A percentile compares a stretch with the other conserved stretches of the same genome.
phyloP scores from a whole-genome alignment of 2,797 vertebrate species.

The Lycodopsis pacificus region DNA sequence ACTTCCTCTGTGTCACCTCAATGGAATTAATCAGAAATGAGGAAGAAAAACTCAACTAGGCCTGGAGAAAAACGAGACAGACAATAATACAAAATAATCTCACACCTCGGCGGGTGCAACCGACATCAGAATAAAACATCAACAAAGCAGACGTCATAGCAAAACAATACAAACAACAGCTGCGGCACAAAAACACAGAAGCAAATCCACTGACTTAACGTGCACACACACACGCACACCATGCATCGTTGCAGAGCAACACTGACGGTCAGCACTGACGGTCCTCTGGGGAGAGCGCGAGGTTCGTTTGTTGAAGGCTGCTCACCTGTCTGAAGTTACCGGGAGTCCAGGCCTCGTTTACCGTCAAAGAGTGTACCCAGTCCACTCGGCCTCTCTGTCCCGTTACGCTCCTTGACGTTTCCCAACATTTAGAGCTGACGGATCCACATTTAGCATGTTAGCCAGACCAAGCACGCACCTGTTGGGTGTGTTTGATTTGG shows the following conservation, averaged over 20 bases:
- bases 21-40: not conserved
- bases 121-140: not conserved
- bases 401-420: not conserved
- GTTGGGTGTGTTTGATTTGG: not conserved
- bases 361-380: not conserved
- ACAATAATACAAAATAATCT: not conserved
- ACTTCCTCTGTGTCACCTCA: not conserved
- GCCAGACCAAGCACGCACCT: not conserved
- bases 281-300: not conserved
- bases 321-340: slow-evolving; percentile 1
- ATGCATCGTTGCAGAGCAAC: not conserved
- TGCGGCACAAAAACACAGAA: not conserved
- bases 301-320: not conserved
- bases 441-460: not conserved
- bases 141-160: not conserved
- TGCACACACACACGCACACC: not conserved
- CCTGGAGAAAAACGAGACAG: not conserved
- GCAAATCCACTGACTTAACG: not conserved
- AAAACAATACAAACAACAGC: not conserved
- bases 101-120: not conserved
- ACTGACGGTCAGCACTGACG: not conserved
- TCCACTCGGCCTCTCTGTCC: not conserved
- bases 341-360: not conserved
- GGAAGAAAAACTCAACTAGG: not conserved
- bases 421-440: not conserved